Base-by-base conservation (phyloP, 2,888 invertebrate genomes). In the Spodoptera exigua region DNA sequence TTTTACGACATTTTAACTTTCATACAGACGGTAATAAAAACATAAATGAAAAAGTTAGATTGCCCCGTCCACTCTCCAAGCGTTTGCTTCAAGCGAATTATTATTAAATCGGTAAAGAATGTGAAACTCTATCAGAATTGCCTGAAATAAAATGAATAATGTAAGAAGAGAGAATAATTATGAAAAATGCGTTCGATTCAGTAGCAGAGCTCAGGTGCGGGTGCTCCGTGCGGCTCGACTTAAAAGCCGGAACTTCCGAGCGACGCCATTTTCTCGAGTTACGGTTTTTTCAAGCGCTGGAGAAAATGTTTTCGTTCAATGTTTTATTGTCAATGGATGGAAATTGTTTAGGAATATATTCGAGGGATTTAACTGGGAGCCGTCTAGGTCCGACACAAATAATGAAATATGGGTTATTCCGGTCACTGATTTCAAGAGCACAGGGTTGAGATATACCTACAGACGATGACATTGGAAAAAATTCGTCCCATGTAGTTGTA, bases 321-420 rank as follows among this genome's bases (percentile, higher is more conserved):
- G 39, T 71, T 66, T 65, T 71, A 65, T 59, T 69, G 59, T 36
- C 44, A 59, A 21, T 59, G 66, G 37, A 45, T 52, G 71, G 71
- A 59, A 65, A 35, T 71, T 55, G 51, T 40, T 65, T 32, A 13
- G 37, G n/a, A 55, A 65, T 52, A 51, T 58, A 39, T 40, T 58
- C 18, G 32, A 7, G 12, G 27, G 51, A 47, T 70, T 45, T 36
- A 39, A 45, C 32, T 66, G 32, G 35, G 34, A 45, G 34, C 37
- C 27, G 27, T 27, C 27, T 14, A 13, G 13, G 10, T 18, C 37
- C 14, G 16, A 32, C 36, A 27, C 16, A 36, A 37, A 61, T 52
- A 45, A 14, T 12, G 41, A 36, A 34, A 47, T 47, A 21, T 47
- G 37, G 36, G 47, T 47, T 32, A 37, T 17, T 35, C 17, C 46